These are phyloP conservation scores for Cyclargus thomasi DNA, from an alignment of 1,140 invertebrate species.

Conservation along the genomic window DNA sequence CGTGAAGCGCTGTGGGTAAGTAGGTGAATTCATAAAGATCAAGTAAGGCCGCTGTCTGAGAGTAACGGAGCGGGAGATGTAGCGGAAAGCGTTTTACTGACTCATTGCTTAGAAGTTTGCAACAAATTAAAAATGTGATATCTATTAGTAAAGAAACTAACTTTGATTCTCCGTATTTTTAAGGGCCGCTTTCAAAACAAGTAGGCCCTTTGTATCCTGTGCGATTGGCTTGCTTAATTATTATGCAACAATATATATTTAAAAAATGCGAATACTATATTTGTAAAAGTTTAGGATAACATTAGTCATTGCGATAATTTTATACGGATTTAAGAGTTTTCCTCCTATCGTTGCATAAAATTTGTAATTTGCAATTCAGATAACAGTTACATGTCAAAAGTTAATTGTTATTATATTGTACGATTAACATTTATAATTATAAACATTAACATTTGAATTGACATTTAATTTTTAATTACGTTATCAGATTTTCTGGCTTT, in stretches of 20 bases:
- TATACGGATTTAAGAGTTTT: background rate
- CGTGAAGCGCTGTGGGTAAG: slow-evolving; percentile 34
- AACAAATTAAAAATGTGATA: too few species aligned
- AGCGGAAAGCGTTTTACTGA: background rate
- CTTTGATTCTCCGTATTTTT: too few species aligned
- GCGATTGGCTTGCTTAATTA: too few species aligned
- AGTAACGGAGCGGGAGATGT: background rate
- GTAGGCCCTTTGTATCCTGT: too few species aligned
- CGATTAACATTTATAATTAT: background rate
- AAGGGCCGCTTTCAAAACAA: too few species aligned
- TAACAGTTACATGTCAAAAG: background rate
- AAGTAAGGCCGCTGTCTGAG: background rate
- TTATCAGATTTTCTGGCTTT: background rate
- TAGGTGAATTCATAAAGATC: slow-evolving; percentile 26
- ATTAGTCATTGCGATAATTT: background rate
- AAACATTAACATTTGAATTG: background rate
- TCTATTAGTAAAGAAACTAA: too few species aligned
- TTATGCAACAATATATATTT: too few species aligned
- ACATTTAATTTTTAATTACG: background rate
- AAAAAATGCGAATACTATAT: too few species aligned
- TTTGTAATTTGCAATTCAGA: background rate
- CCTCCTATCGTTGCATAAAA: background rate
- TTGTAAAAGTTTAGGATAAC: too few species aligned
- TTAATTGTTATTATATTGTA: background rate
- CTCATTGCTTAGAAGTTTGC: too few species aligned